Percentiles rank a stretch among this genome's conserved stretches.
Conservation (phyloP, 2,797 vertebrate genomes). For the Balearica regulorum region DNA sequence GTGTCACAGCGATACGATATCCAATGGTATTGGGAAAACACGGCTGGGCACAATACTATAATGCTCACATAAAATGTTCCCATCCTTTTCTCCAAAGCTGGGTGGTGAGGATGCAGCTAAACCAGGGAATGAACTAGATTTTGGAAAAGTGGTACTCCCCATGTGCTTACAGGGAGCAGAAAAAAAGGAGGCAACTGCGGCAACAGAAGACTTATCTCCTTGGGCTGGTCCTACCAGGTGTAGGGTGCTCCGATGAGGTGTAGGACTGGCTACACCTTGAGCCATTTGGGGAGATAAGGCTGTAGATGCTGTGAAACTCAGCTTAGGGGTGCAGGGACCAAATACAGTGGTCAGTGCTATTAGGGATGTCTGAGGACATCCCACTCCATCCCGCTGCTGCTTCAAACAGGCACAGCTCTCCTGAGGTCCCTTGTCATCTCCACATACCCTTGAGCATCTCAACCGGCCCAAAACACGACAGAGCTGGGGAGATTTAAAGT, state of each 20-base stretch:
- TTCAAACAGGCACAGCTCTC: background rate
- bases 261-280: background rate
- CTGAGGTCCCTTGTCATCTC: background rate
- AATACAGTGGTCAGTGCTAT: background rate
- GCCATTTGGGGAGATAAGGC: background rate
- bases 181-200: fast-evolving
- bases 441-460: background rate
- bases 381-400: background rate
- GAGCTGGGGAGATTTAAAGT: background rate
- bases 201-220: background rate
- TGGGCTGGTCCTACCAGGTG: background rate
- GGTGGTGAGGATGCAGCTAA: background rate
- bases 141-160: background rate
- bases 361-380: background rate
- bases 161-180: fast-evolving
- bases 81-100: background rate
- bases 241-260: background rate
- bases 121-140: background rate
- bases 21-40: background rate
- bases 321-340: background rate
- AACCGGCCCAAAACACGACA: background rate
- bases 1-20: background rate
- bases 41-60: fast-evolving
- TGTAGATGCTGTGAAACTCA: background rate
- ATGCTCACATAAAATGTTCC: background rate